Base-by-base conservation (phyloP, 2,797 vertebrate genomes). In the Argentina silus region DNA sequence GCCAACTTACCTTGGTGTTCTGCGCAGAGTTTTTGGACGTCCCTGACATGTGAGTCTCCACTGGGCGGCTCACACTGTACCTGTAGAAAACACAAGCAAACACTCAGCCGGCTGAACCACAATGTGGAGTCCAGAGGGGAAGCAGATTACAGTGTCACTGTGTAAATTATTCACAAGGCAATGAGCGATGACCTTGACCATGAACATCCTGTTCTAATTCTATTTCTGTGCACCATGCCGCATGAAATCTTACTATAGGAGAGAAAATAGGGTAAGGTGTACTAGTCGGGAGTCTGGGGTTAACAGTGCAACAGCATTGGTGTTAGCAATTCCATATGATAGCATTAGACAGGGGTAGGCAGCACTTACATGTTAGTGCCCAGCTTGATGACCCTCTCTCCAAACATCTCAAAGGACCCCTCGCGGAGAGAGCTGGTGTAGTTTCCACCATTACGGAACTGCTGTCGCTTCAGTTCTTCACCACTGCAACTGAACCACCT, bases 321-420 rank as follows among this genome's bases (percentile, higher is more conserved):
- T 36, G 27, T 36, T 36, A 36, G 27, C 27, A 36, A 36, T 36
- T 36, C 4, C 27, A 36, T 36, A 36, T 36, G 27, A 4, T 36
- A 36, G 27, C 27, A 2, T 36, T 36, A 36, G 27, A 4, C 27
- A 36, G 27, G 27, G 27, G 4, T 36, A 36, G 27, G 27, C 27
- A 36, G 27, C 2, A 36, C 95, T 96, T 91, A 98, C 98, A 99
- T 99, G 67, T 99, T 99, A 71, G 96, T 99, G 83, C 97, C 97
- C 47, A 99, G 93, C 87, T 96, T 99, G 82, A 96, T 95, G 81
- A 97, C 93, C 81, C 98, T 91, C 81, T 98, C 97, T 85, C 98
- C 97, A 86, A 95, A 96, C 73, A 97, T 92, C 51, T 99, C 96
- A 72, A 97, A 98, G 44, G 97, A 98, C 62, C 97, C 97, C 90